These are phyloP conservation scores for Charina bottae DNA, from an alignment of 2,113 vertebrate species.

Conservation along the genomic window DNA sequence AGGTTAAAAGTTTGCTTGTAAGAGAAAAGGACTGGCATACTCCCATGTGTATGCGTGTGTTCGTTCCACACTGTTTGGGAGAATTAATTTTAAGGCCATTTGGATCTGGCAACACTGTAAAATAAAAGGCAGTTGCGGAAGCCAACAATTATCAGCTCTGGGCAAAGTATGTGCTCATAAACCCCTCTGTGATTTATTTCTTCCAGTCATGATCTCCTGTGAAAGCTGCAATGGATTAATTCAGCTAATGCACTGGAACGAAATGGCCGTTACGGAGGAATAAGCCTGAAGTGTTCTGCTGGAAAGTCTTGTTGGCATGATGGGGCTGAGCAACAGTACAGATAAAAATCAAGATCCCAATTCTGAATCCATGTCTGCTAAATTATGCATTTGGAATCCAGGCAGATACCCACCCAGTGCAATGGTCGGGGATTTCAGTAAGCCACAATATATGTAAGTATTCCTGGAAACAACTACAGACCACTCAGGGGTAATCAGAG, in stretches of 20 bases:
- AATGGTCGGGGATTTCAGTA: background rate
- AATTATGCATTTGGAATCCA: background rate
- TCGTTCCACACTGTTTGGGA: conserved; percentile 30
- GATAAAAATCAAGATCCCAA: rapidly evolving
- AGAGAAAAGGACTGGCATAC: background rate
- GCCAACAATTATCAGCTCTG: conserved; percentile 50
- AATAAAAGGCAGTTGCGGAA: conserved; percentile 50
- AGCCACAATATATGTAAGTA: background rate
- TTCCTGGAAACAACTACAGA: background rate
- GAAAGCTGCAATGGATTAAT: conserved; percentile 55
- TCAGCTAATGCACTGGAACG: conserved; percentile 49
- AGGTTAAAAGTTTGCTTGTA: background rate
- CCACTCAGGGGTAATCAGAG: background rate
- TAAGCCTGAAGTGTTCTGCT: conserved; percentile 30
- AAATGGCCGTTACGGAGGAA: conserved; percentile 12
- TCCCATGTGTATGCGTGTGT: background rate
- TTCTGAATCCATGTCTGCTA: rapidly evolving
- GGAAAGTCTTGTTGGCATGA: conserved; percentile 12
- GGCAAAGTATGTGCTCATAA: conserved; percentile 51
- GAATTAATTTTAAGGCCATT: conserved; percentile 49
- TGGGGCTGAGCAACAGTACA: background rate
- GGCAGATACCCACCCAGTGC: background rate
- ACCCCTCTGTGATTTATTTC: conserved; percentile 52
- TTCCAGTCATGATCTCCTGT: conserved; percentile 50
- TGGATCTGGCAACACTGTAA: conserved; percentile 10